These are phyloP conservation scores for Vannuccia rotundouncinata DNA, from an alignment of 2,888 invertebrate species.

Conservation along the genomic window DNA sequence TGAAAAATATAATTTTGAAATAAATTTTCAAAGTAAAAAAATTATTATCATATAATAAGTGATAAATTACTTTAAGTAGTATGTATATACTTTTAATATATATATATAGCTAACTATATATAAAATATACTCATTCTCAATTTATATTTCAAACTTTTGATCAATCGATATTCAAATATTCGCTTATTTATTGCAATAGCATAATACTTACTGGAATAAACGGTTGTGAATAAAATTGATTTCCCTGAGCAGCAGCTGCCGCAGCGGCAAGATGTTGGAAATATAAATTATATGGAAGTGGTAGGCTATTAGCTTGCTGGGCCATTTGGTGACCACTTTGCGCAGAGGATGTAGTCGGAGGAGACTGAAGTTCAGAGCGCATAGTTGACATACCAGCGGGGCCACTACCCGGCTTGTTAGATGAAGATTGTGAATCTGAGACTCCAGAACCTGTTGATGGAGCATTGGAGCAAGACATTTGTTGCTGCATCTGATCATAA, in stretches of 20 bases:
- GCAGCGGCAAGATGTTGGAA: background rate
- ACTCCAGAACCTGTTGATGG: background rate
- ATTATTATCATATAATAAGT: too few species aligned
- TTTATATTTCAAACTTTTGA: too few species aligned
- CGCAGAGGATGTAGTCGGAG: background rate
- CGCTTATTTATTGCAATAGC: too few species aligned
- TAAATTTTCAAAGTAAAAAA: too few species aligned
- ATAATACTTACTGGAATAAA: conserved; percentile 12
- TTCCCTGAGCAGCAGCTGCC: background rate
- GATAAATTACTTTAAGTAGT: too few species aligned
- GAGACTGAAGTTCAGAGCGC: conserved; percentile 3
- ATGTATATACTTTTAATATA: too few species aligned
- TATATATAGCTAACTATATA: too few species aligned
- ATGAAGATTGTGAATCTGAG: background rate
- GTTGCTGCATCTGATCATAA: background rate
- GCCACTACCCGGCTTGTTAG: background rate
- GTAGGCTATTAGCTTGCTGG: background rate
- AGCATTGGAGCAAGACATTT: background rate
- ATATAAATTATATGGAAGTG: background rate
- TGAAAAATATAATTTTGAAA: too few species aligned
- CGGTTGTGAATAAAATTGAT: conserved; percentile 7
- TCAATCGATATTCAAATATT: too few species aligned
- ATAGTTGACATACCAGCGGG: background rate
- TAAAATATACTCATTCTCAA: too few species aligned
- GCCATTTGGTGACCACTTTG: background rate